A percentile compares a stretch with the other conserved stretches of the same genome.
Evolutionary conservation across 2,797 vertebrate genomes (phyloP).

Genomic region (Alcedo quadribrachys): DNA sequence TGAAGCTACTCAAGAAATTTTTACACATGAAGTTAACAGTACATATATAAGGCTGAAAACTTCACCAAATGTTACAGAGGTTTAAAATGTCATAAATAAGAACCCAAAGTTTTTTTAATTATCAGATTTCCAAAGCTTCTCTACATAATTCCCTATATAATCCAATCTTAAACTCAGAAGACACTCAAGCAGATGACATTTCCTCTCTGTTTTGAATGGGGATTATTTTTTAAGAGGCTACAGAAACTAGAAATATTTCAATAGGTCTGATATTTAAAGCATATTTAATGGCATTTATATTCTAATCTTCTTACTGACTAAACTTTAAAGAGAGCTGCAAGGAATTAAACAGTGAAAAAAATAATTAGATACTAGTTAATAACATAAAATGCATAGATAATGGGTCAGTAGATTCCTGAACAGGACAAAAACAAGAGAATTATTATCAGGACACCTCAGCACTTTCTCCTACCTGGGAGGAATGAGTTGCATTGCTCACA

Average conservation of each 20-base stretch:
- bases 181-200: slow-evolving; percentile 77
- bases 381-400: slow-evolving; percentile 31
- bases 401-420: neutral
- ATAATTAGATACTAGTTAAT: slow-evolving; percentile 58
- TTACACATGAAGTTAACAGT: neutral
- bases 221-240: slow-evolving; percentile 83
- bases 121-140: slow-evolving; percentile 75
- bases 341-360: slow-evolving; percentile 72
- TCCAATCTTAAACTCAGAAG: slow-evolving; percentile 77
- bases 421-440: neutral
- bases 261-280: slow-evolving; percentile 79
- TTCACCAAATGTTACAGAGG: slow-evolving; percentile 21
- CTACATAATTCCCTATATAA: slow-evolving; percentile 76
- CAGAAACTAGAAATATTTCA: slow-evolving; percentile 77
- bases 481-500: neutral
- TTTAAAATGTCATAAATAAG: slow-evolving; percentile 74
- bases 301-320: slow-evolving; percentile 83
- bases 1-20: neutral
- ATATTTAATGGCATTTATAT: slow-evolving; percentile 81
- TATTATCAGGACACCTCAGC: neutral
- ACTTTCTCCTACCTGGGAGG: neutral
- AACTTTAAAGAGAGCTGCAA: slow-evolving; percentile 72
- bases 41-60: slow-evolving; percentile 13
- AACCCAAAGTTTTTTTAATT: slow-evolving; percentile 69
- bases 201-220: slow-evolving; percentile 76